These are phyloP conservation scores for Galaxea fascicularis DNA, from an alignment of 92 coral and sea anemone species.

Conservation along the genomic window DNA sequence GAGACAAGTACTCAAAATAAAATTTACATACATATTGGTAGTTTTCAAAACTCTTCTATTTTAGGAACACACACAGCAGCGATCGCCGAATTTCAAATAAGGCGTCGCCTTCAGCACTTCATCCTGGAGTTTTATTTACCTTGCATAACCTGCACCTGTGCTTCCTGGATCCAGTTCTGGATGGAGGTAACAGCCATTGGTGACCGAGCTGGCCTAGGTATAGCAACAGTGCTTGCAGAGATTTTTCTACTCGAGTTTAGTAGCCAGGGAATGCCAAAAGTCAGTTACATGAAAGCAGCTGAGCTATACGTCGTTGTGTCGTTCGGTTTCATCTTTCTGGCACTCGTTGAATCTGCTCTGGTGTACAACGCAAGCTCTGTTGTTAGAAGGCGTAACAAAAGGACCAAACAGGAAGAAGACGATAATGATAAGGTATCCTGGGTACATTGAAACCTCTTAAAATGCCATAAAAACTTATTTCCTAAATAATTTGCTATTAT, in stretches of 20 bases:
- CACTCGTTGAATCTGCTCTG: slow-evolving; percentile 68
- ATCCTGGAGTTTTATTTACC: slow-evolving; percentile 73
- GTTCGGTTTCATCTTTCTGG: slow-evolving; percentile 74
- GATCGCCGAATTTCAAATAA: slow-evolving; percentile 46
- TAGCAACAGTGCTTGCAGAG: slow-evolving; percentile 75
- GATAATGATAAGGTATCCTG: slow-evolving; percentile 3
- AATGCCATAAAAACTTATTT: no score
- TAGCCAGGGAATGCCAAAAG: slow-evolving; percentile 69
- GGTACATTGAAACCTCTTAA: no score
- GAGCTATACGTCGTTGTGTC: slow-evolving; percentile 73
- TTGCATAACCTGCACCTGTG: slow-evolving; percentile 58
- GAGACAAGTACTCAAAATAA: background rate
- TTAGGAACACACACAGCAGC: slow-evolving; percentile 56
- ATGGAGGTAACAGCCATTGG: slow-evolving; percentile 67
- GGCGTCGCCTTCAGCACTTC: slow-evolving; percentile 69
- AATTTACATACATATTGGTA: background rate
- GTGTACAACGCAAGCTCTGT: slow-evolving; percentile 36
- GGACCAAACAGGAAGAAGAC: background rate
- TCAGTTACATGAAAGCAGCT: slow-evolving; percentile 81
- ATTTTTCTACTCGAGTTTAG: slow-evolving; percentile 78
- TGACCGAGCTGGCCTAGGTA: slow-evolving; percentile 59
- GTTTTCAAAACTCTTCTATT: background rate
- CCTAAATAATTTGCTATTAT: no score
- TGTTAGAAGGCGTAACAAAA: background rate
- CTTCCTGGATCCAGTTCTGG: slow-evolving; percentile 88